Base-by-base conservation (phyloP, 2,888 invertebrate species). In the Malacosoma neustria region DNA sequence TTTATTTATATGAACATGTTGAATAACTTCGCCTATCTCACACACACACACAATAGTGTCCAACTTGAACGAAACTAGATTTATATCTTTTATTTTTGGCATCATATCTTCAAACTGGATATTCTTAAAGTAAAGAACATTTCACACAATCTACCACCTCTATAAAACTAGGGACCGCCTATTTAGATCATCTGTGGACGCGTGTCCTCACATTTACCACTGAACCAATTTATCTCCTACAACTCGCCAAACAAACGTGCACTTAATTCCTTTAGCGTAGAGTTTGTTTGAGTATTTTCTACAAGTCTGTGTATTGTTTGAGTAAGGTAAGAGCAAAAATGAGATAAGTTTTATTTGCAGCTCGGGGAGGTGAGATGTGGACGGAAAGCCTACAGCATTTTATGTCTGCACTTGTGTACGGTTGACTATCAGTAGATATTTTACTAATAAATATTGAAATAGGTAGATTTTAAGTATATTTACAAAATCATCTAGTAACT, bases 161-260 rank as follows among this genome's bases (percentile, higher is more conserved):
- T 66, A 69, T 76, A 76, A 76, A 77, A 72, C 60, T 3, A 48
- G 54, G 57, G 68, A 57, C 61, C 64, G 59, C 57, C 76, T 61
- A 74, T 79, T 77, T 73, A 77, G 77, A 77, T 77, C 76, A 76
- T 77, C 74, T 74, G 53, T 54, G 63, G 65, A 49, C 58, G 51
- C 53, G 53, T 52, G 53, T 61, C 60, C 60, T 54, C 54, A 51
- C 55, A 45, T 52, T 60, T 57, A 46, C 48, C 42, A 40, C 39
- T 37, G 30, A 15, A 43, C 60, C 49, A 57, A 42, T 36, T 41
- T 50, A 22, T 22, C 22, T 2, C 9, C 22, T 2, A 22, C 22
- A 5, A 4, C 9, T 22, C 2, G 5, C 7, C 9, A 2, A 22
- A 2, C 6, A 22, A 22, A 22, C 5, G 6, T 22, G 9, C 6